A percentile compares a stretch with the other conserved stretches of the same genome.
Evolutionary conservation across 37 sponge, comb jelly and placozoan genomes (phyloP).

Genomic region (Geodia barretti): DNA sequence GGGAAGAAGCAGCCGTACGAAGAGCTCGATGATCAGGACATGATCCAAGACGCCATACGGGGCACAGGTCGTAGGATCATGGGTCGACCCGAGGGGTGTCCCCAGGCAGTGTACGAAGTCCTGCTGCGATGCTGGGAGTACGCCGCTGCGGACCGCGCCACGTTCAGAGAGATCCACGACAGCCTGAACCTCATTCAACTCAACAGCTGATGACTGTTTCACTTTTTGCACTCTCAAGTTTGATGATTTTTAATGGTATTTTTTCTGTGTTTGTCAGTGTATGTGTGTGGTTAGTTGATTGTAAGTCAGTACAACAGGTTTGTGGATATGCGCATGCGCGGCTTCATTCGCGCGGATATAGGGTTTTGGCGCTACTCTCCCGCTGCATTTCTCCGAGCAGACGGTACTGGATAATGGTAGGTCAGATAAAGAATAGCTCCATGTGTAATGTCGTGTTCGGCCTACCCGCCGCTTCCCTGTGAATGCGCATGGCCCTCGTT

Average conservation of each 20-base stretch:
- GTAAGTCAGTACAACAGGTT: neutral
- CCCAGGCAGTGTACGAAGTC: slow-evolving; percentile 46
- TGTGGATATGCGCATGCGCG: neutral
- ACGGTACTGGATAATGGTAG: too few relatives aligned
- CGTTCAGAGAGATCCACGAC: slow-evolving; percentile 47
- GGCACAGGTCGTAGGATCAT: slow-evolving; percentile 17
- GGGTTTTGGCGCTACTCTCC: too few relatives aligned
- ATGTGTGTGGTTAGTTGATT: neutral
- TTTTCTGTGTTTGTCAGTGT: neutral
- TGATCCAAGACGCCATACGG: slow-evolving; percentile 72
- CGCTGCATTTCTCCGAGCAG: too few relatives aligned
- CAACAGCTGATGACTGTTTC: neutral
- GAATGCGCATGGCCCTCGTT: neutral
- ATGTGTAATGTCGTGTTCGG: neutral
- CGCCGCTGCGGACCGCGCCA: slow-evolving; percentile 40
- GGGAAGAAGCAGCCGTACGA: slow-evolving; percentile 71
- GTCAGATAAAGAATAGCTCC: too few relatives aligned
- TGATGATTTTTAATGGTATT: neutral
- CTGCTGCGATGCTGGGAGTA: slow-evolving; percentile 76
- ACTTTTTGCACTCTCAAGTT: neutral
- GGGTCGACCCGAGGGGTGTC: slow-evolving; percentile 50
- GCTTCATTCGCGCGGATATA: too few relatives aligned
- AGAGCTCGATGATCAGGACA: slow-evolving; percentile 73
- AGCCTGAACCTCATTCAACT: slow-evolving; percentile 31
- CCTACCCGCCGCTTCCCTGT: neutral